Base-by-base conservation (phyloP, 2,797 vertebrate species). In the Melanotaenia nigrans region DNA sequence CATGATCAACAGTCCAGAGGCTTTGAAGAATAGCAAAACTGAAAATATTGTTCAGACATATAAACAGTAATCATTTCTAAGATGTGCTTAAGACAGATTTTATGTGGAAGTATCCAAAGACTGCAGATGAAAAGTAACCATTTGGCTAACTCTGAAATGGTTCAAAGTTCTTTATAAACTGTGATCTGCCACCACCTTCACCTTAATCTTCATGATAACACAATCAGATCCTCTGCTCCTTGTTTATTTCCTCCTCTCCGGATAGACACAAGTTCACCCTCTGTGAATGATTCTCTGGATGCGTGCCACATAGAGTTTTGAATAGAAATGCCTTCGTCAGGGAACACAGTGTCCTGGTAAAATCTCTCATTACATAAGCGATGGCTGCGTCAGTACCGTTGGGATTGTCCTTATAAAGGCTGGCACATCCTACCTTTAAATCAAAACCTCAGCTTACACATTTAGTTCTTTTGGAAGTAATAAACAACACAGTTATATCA, bases 261-360 rank as follows among this genome's bases (percentile, higher is more conserved):
- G 63, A 53, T 42, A 58, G 68, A 38, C 75, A 68, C 25, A 57
- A 32, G 78, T 22, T 78, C 64, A 51, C 53, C 33, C 69, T 70
- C 56, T 33, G 66, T 83, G 83, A 76, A 80, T 79, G 68, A 82
- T 42, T 68, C 61, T 1, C 49, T 85, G 82, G 79, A 81, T n/a
- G 42, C 24, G 13, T 1, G 66, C 77, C 75, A 80, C 38, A 54
- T 2, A 5, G 65, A 49, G 51, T 68, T 85, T 78, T 86, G 77
- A 90, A 90, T 67, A 78, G 79, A 85, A 88, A 87, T 84, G 80
- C 87, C 70, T 85, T 85, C 77, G 81, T 91, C 83, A 74, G 87
- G 81, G 87, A 88, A 91, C 90, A 87, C 79, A 67, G 73, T 79
- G 89, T 88, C 68, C 79, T 14, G 67, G 59, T 86, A 72, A 79